Base-by-base conservation (phyloP, 1,140 invertebrate species). In the Drosophila asahinai region DNA sequence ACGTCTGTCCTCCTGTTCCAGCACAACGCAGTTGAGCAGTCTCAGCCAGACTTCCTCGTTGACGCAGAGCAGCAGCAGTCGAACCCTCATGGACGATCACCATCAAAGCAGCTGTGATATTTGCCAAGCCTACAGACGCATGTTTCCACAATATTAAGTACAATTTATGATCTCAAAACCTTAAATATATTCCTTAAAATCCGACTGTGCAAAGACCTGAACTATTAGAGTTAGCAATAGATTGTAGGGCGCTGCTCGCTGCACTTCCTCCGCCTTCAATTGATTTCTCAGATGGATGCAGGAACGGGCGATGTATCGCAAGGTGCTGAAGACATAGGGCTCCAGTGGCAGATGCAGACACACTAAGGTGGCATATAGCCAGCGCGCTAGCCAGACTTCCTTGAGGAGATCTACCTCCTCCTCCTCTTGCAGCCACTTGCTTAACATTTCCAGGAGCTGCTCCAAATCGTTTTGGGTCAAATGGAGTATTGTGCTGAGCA, bases 291-390 rank as follows among this genome's bases (percentile, higher is more conserved):
- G 49, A 11, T 73, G 49, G 19, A 93, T 80, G 59, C 86, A 91
- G 42, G 77, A 60, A 9, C 92, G 81, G 5, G 81, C 92, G 25
- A 93, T 91, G 7, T 75, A 77, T 0, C 92, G 76, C 55, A 93
- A 55, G 0, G 86, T 91, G 58, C 89, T 92, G 36, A 80, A 91
- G 15, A 93, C 91, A 60, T 91, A 54, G 1, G 92, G 92, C 62
- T 92, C 92, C 40, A 93, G 57, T 0, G 92, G 92, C 42, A 93
- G 60, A 47, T 93, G 87, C 11, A 93, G 62, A 11, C 91, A 92
- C 8, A 80, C 80, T 19, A 93, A 25, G 14, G 79, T 80, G 22
- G 86, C 86, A 73, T 93, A 93, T 0, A 93, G 49, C 92, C 92
- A 93, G 6, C 72, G 79, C 0, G 91, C 92, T 0, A 93, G 58